Conservation (phyloP, 2,888 invertebrate genomes). For the Rhodophaea formosa region DNA sequence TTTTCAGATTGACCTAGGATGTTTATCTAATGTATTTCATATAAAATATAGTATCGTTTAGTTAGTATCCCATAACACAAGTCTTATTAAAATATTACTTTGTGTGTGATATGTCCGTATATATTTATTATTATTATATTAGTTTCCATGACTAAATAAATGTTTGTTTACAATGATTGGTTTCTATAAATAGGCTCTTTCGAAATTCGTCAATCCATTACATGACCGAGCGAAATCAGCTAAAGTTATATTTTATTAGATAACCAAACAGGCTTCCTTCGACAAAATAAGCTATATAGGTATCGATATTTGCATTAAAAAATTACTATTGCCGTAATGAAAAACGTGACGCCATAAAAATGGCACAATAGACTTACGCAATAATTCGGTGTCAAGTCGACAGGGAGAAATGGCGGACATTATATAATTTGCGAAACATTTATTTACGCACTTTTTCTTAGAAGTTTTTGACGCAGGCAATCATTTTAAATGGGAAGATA, state of each 20-base stretch:
- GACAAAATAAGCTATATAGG: not conserved
- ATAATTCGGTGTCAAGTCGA: conserved; percentile 6
- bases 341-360: conserved; percentile 20
- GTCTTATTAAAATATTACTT: too few relatives aligned
- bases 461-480: not conserved
- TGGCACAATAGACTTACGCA: not conserved
- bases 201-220: not conserved
- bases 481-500: not conserved
- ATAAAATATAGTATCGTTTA: too few relatives aligned
- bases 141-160: too few relatives aligned
- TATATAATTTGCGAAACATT: not conserved
- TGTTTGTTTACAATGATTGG: too few relatives aligned
- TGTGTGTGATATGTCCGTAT: too few relatives aligned
- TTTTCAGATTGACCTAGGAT: too few relatives aligned
- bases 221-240: not conserved
- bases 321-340: conserved; percentile 20
- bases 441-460: not conserved
- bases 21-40: too few relatives aligned
- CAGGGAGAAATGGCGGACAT: not conserved
- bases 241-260: not conserved
- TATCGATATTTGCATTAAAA: conserved; percentile 7
- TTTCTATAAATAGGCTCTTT: not conserved
- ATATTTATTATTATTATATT: too few relatives aligned
- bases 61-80: too few relatives aligned
- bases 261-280: not conserved